These are phyloP conservation scores for Sakesphorus luctuosus DNA, from an alignment of 2,113 vertebrate genomes.

Conservation along the genomic window DNA sequence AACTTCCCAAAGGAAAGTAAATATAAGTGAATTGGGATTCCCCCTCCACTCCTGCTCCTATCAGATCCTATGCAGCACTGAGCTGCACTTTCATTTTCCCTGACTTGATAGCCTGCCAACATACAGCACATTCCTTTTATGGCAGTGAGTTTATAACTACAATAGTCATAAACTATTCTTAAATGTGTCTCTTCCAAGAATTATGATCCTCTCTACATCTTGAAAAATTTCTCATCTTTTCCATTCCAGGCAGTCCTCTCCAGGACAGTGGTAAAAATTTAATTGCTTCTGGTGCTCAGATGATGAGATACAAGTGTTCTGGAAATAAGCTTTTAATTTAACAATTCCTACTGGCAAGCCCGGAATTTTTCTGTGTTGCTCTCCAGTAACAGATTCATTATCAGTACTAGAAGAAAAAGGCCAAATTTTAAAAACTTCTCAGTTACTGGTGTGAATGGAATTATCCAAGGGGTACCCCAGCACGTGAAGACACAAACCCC, in stretches of 20 bases:
- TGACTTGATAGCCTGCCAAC: slow-evolving; percentile 3
- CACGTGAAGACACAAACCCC: neutral
- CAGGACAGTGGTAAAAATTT: neutral
- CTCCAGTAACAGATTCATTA: neutral
- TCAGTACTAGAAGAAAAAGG: neutral
- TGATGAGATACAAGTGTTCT: slow-evolving; percentile 40
- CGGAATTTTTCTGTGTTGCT: neutral
- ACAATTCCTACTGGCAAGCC: slow-evolving; percentile 22
- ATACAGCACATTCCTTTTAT: slow-evolving; percentile 30
- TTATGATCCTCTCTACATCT: slow-evolving; percentile 17
- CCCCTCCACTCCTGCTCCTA: neutral
- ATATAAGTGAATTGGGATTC: neutral
- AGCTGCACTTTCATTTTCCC: slow-evolving; percentile 13
- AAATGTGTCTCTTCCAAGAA: slow-evolving; percentile 40
- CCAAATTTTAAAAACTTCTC: neutral
- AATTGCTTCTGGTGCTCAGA: slow-evolving; percentile 44
- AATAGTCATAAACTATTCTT: slow-evolving; percentile 12
- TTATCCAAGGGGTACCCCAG: neutral
- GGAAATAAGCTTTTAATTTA: slow-evolving; percentile 53
- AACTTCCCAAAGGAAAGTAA: neutral
- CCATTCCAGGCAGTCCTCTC: slow-evolving; percentile 6
- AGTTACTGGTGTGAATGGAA: neutral
- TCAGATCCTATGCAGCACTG: neutral
- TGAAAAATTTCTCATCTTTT: slow-evolving; percentile 41
- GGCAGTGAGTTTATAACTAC: slow-evolving; percentile 32